Conservation (phyloP, 2,888 invertebrate genomes). For the Polyommatus iphigenia region DNA sequence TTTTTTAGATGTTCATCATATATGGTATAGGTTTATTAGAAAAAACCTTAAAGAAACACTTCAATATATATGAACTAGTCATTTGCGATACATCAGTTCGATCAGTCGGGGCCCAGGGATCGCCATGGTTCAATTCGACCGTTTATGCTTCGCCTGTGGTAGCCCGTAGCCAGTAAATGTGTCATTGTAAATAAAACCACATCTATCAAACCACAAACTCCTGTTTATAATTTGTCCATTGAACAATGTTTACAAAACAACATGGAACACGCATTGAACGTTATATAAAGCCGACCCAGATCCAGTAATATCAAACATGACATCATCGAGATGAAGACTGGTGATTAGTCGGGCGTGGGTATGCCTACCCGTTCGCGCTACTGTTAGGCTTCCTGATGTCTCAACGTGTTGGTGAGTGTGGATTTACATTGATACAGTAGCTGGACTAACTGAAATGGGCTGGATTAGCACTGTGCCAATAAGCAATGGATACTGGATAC, state of each 20-base stretch:
- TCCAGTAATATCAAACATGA: constrained; percentile 44
- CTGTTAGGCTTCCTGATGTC: not conserved
- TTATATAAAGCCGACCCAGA: constrained; percentile 23
- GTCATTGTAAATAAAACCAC: not conserved
- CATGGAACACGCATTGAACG: not conserved
- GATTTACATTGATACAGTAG: not conserved
- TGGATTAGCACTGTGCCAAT: too few species aligned
- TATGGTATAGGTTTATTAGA: not conserved
- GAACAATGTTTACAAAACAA: not conserved
- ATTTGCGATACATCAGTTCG: not conserved
- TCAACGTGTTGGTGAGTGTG: not conserved
- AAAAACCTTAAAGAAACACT: not conserved
- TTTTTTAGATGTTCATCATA: too few species aligned
- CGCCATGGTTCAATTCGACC: not conserved
- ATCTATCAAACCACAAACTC: not conserved
- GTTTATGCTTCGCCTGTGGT: not conserved
- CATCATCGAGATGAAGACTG: constrained; percentile 60
- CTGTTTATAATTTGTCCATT: not conserved
- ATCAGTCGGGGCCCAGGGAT: too few species aligned
- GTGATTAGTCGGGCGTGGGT: constrained; percentile 44
- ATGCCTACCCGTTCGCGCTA: not conserved
- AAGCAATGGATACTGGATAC: not conserved
- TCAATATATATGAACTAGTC: not conserved
- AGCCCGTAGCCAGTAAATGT: not conserved
- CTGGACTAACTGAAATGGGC: not conserved